A percentile compares a stretch with the other conserved stretches of the same genome.
These are phyloP conservation scores for Deilephila elpenor DNA, from an alignment of 2,888 invertebrate genomes.

Conservation along the genomic window DNA sequence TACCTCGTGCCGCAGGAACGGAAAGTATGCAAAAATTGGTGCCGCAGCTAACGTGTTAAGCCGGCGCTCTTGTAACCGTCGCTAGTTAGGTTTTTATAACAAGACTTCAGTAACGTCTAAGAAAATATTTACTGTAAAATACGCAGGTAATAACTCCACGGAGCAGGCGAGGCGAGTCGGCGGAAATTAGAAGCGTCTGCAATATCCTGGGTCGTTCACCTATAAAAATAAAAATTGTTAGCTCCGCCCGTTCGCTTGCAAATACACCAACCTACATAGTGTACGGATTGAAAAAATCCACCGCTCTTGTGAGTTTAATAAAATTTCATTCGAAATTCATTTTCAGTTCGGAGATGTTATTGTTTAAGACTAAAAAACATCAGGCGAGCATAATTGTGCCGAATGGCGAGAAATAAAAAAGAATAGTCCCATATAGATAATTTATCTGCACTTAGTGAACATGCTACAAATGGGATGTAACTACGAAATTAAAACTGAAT, in stretches of 20 bases:
- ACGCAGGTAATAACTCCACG: slow-evolving; percentile 60
- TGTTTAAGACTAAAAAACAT: neutral
- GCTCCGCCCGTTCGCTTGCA: slow-evolving; percentile 45
- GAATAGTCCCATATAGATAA: too few relatives aligned
- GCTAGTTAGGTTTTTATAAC: slow-evolving; percentile 22
- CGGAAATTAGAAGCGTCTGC: slow-evolving; percentile 70
- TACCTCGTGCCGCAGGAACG: too few relatives aligned
- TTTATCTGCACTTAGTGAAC: too few relatives aligned
- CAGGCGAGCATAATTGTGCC: too few relatives aligned
- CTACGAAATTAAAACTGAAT: too few relatives aligned
- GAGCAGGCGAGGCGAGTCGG: slow-evolving; percentile 46
- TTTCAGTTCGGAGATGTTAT: neutral
- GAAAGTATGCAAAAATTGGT: too few relatives aligned
- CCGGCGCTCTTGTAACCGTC: slow-evolving; percentile 13
- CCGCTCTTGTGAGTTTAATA: neutral
- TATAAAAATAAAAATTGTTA: slow-evolving; percentile 63
- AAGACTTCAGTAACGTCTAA: slow-evolving; percentile 37
- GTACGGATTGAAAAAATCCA: slow-evolving; percentile 22
- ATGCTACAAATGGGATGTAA: too few relatives aligned
- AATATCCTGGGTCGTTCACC: slow-evolving; percentile 63
- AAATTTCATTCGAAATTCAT: slow-evolving; percentile 10
- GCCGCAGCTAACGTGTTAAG: too few relatives aligned
- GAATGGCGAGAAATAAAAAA: too few relatives aligned
- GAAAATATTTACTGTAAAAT: slow-evolving; percentile 61
- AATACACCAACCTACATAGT: slow-evolving; percentile 40